These are phyloP conservation scores for human (Homo sapiens) DNA, from an alignment of 2,113 vertebrate species.

Conservation along the genomic window GRCh38 chr16:69480501-69481000, in stretches of 20 bases:
- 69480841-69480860: not conserved
- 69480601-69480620: not conserved
- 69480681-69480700: not conserved
- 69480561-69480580: not conserved
- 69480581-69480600: not conserved
- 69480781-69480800: not conserved
- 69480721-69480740: not conserved
- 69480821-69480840: not conserved
- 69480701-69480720: not conserved
- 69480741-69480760: not conserved
- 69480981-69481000: not conserved
- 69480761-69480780: conserved; percentile 28
- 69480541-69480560: not conserved
- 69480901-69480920: not conserved
- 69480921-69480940: not conserved
- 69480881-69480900: fast-evolving
- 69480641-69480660: not conserved
- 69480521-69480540: not conserved
- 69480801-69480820: not conserved
- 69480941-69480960: not conserved
- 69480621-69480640: not conserved
- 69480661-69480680: not conserved
- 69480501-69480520: not conserved
- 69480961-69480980: not conserved
- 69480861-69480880: not conserved